Percentiles rank a stretch among this genome's conserved stretches.
Evolutionary conservation across 2,797 vertebrate genomes (phyloP).

Genomic region (Neomorphus geoffroyi): DNA sequence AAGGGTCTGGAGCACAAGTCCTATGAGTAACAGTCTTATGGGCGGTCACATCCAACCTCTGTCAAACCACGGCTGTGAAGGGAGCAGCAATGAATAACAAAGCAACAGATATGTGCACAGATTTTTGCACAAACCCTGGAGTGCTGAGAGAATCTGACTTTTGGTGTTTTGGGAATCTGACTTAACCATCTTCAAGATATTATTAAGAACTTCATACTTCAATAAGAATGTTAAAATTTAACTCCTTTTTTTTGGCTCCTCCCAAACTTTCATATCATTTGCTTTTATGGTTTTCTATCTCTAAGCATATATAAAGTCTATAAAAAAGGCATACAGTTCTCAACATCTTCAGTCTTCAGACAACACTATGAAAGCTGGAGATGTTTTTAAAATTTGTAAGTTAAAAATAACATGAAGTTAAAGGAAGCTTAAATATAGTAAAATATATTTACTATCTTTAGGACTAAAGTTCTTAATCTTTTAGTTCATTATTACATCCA

Average conservation of each 20-base stretch:
- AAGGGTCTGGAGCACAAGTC: not conserved
- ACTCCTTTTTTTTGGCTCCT: not conserved
- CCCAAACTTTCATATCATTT: not conserved
- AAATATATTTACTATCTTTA: not conserved
- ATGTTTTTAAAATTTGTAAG: not conserved
- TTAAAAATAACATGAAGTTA: not conserved
- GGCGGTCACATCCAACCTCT: not conserved
- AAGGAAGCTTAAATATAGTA: not conserved
- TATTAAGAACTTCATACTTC: not conserved
- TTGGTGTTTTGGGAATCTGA: no score
- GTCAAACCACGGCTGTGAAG: fast-evolving
- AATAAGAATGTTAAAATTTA: not conserved
- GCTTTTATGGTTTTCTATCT: not conserved
- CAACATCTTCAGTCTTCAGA: not conserved
- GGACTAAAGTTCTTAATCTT: not conserved
- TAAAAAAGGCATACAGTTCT: not conserved
- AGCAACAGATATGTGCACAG: no score
- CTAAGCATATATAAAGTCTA: not conserved
- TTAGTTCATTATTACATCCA: not conserved
- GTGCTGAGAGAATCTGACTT: no score
- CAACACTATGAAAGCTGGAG: not conserved
- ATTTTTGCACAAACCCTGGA: no score
- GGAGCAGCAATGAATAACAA: not conserved
- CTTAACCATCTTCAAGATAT: not conserved
- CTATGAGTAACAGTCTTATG: fast-evolving